phyloP scores from a whole-genome alignment of 2,113 vertebrate species.

The Urocynchramus pylzowi region DNA sequence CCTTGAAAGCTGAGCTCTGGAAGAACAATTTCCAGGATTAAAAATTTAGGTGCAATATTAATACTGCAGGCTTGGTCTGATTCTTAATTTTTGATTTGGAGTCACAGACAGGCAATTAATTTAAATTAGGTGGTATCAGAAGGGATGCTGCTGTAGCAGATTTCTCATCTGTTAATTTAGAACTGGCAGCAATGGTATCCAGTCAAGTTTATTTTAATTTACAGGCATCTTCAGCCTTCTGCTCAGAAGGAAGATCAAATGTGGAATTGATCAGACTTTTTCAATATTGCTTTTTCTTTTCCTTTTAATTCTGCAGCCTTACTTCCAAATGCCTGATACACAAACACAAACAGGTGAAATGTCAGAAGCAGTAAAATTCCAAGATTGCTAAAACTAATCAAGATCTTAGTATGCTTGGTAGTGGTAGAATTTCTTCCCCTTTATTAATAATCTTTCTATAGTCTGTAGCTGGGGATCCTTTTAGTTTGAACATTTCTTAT shows the following conservation, averaged over 20 bases:
- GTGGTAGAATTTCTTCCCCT: background rate
- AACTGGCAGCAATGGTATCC: background rate
- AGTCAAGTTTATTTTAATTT: constrained; percentile 44
- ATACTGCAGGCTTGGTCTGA: background rate
- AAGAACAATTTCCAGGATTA: constrained; percentile 20
- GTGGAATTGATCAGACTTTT: background rate
- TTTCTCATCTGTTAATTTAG: constrained; percentile 52
- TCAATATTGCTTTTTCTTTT: background rate
- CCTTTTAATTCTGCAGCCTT: background rate
- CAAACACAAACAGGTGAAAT: background rate
- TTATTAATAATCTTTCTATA: background rate
- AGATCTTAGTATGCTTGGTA: background rate
- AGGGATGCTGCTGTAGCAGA: constrained; percentile 1
- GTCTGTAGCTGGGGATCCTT: background rate
- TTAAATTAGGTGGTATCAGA: constrained; percentile 47
- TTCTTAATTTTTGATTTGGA: constrained; percentile 39
- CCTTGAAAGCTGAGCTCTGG: background rate
- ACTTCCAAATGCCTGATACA: background rate
- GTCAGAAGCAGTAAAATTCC: background rate
- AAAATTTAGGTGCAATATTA: background rate
- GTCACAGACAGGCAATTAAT: constrained; percentile 55
- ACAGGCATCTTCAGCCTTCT: background rate
- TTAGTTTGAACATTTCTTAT: background rate
- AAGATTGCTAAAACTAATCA: background rate
- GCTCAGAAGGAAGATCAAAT: background rate